A percentile compares a stretch with the other conserved stretches of the same genome.
These are phyloP conservation scores for Ibycter americanus DNA, from an alignment of 2,797 vertebrate species.

Conservation along the genomic window DNA sequence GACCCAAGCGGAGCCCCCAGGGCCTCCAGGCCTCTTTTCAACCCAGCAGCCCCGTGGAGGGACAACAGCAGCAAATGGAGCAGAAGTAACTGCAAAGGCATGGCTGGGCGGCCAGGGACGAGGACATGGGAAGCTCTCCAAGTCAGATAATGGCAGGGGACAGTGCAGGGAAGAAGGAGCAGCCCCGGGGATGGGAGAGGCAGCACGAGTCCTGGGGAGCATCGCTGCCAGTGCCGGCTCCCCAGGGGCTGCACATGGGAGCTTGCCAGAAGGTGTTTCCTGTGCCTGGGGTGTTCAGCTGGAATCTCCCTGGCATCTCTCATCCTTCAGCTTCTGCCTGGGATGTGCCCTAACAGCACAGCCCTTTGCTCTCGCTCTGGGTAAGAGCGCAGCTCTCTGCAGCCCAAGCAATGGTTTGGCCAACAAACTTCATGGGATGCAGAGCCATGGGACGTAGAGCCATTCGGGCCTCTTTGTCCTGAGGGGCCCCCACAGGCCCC, in stretches of 20 bases:
- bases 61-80: neutral
- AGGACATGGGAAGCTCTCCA: neutral
- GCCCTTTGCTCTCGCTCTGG: neutral
- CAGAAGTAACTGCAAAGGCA: slow-evolving; percentile 22
- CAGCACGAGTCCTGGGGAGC: neutral
- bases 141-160: neutral
- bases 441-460: accelerated
- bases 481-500: neutral
- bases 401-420: neutral
- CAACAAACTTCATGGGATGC: accelerated
- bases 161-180: neutral
- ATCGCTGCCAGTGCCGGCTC: accelerated
- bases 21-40: neutral
- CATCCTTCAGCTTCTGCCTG: accelerated
- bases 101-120: neutral
- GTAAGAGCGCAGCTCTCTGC: neutral
- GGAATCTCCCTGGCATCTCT: neutral
- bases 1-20: accelerated
- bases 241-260: accelerated
- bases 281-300: neutral
- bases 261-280: neutral
- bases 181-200: neutral
- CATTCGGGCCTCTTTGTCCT: neutral
- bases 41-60: neutral
- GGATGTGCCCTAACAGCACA: neutral